Conservation (phyloP, 2,113 vertebrate species). For the Cygnus atratus region DNA sequence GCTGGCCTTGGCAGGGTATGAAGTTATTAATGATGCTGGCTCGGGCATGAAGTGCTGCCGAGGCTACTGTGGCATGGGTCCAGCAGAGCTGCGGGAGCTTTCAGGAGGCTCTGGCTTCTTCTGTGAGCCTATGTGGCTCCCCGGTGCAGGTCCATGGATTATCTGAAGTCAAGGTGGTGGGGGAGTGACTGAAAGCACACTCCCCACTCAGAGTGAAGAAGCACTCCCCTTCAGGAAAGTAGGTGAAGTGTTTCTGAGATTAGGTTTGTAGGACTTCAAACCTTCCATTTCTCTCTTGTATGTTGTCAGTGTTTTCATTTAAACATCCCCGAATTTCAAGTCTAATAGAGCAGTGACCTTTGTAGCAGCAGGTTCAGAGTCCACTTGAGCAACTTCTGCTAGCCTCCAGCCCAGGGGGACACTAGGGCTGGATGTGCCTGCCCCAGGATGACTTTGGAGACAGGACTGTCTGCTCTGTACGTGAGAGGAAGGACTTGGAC, state of each 20-base stretch:
- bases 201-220: background rate
- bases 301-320: background rate
- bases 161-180: background rate
- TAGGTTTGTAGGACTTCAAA: background rate
- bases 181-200: rapidly evolving
- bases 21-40: background rate
- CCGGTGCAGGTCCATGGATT: background rate
- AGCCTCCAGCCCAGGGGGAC: background rate
- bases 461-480: background rate
- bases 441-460: background rate
- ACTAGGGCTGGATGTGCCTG: rapidly evolving
- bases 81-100: background rate
- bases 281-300: background rate
- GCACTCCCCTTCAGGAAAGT: background rate
- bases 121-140: background rate
- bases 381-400: rapidly evolving
- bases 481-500: background rate
- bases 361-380: background rate
- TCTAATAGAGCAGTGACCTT: background rate
- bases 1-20: background rate
- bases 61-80: background rate
- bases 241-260: background rate
- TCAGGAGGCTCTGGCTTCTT: background rate
- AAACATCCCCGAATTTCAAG: background rate
- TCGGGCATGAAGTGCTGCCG: background rate